Percentiles rank a stretch among this genome's conserved stretches.
These are phyloP conservation scores for Drosophila suboccidentalis DNA, from an alignment of 2,888 invertebrate species.

Conservation along the genomic window DNA sequence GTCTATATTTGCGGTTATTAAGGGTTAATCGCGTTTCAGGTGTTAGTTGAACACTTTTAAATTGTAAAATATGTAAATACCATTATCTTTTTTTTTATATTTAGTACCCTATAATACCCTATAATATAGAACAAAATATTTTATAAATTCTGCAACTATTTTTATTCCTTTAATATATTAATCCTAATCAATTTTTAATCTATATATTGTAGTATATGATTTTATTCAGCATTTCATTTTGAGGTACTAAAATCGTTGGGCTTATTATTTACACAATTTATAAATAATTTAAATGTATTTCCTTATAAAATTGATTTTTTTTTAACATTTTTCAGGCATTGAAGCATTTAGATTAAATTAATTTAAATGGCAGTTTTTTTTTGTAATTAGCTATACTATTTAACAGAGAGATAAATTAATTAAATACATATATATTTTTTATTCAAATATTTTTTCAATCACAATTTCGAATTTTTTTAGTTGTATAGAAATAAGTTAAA, in stretches of 20 bases:
- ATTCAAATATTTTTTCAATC: not conserved
- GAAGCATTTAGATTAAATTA: not conserved
- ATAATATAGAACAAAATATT: not conserved
- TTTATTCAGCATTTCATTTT: not conserved
- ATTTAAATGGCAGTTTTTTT: conserved; percentile 1
- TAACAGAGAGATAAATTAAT: not conserved
- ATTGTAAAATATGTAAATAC: not conserved
- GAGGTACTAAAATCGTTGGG: conserved; percentile 42
- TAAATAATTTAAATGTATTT: not conserved
- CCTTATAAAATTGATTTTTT: not conserved
- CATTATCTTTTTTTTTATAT: too few relatives aligned
- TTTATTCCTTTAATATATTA: not conserved
- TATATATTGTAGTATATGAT: not conserved
- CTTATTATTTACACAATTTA: conserved; percentile 5
- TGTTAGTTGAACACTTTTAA: not conserved
- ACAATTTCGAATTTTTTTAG: not conserved
- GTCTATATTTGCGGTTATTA: conserved; percentile 10
- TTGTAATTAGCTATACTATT: not conserved
- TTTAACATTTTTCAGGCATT: not conserved
- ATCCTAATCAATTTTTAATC: too few relatives aligned
- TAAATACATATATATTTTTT: not conserved
- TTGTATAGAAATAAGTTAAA: not conserved
- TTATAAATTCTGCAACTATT: not conserved
- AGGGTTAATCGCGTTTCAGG: not conserved
- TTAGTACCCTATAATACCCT: too few relatives aligned